Evolutionary conservation across 2,113 vertebrate genomes (phyloP), one percentile per base, ranked within the genome.

Genomic region (Ibidorhyncha struthersii): DNA sequence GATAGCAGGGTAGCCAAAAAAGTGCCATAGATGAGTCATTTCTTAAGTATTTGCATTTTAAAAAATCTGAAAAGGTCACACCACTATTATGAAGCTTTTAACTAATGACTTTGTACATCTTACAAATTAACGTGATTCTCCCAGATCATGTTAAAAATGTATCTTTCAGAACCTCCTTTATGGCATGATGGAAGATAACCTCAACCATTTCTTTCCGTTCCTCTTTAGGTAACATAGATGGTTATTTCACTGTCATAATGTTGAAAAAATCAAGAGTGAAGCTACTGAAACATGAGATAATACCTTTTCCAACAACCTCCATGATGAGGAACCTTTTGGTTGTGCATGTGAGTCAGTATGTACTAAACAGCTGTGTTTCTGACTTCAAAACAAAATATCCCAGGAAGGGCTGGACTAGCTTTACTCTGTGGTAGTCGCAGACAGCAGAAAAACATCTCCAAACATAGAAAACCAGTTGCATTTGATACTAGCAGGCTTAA

Each of bases 301-400:
- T 99, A 79, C 47, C 97, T 91, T 99, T 99, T 91, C 99, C 99
- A 88, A 98, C 98, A 74, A 99, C 99, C 9, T 83, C 98, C 71
- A 99, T 99, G 99, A 98, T 98, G 99, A 99, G 99, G 95, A 99
- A 99, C 96, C 99, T 99, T 77, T 98, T 99, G 27, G 93, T 99
- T 88, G 99, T 98, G 78, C 97, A 99, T 95, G 99, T 99, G 96
- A 62, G 41, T 87, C 70, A 63, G 20, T 61, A 36, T 49, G 19
- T 90, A 40, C 47, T 79, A 7, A 93, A 73, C n/a, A 34, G 30
- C 34, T 89, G 29, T 74, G 21, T 47, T 73, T 95, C 38, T 92
- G 70, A 25, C 38, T 72, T 91, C 16, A 63, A 55, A 84, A 36
- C 14, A 78, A 56, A 74, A 86, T 55, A 21, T 76, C 10, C 5